A percentile compares a stretch with the other conserved stretches of the same genome.
Conservation (phyloP, 2,113 vertebrate species). For the Morone saxatilis region DNA sequence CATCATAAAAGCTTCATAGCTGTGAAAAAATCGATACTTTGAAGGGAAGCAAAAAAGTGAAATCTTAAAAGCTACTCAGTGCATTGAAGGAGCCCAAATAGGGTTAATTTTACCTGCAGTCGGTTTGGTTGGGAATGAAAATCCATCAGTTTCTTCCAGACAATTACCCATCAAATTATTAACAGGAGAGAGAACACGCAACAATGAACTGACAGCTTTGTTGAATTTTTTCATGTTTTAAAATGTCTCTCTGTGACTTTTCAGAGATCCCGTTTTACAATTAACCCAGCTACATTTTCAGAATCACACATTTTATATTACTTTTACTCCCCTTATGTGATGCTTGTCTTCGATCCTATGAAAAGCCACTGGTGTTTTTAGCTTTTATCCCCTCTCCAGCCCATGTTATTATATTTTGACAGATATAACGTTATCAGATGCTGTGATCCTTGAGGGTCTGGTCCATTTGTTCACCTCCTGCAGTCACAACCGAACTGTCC, state of each 20-base stretch:
- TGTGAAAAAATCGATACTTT: not conserved
- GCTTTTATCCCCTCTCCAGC: too few relatives aligned
- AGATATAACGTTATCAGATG: not conserved
- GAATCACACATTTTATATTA: not conserved
- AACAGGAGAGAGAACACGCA: not conserved
- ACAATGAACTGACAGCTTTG: not conserved
- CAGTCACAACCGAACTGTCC: not conserved
- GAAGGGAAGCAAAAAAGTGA: not conserved
- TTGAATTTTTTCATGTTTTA: not conserved
- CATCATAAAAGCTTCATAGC: not conserved
- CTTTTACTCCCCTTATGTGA: not conserved
- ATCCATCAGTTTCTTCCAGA: not conserved
- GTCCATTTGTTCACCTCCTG: conserved; percentile 17
- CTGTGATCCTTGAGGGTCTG: not conserved
- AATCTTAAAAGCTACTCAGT: not conserved
- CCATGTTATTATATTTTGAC: not conserved
- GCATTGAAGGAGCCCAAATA: not conserved
- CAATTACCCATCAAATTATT: not conserved
- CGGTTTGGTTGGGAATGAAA: not conserved
- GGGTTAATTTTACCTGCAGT: not conserved
- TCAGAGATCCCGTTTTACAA: too few relatives aligned
- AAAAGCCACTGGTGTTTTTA: not conserved
- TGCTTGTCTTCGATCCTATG: not conserved
- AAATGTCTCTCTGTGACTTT: not conserved
- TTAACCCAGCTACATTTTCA: not conserved